These are phyloP conservation scores for Nomia melanderi DNA, from an alignment of 1,140 invertebrate genomes.

Conservation along the genomic window DNA sequence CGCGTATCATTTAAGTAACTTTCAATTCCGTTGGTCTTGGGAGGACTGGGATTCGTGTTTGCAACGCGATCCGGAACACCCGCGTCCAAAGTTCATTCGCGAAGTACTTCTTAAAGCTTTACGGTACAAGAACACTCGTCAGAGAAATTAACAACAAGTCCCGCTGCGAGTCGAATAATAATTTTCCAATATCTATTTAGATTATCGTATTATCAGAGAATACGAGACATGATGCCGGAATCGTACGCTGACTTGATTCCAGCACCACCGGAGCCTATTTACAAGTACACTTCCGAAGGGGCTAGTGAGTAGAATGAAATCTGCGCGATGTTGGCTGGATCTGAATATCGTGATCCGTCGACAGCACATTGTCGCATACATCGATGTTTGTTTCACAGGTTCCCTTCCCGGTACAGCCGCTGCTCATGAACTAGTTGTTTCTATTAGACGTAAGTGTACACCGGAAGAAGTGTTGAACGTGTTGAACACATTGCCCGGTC, in stretches of 20 bases:
- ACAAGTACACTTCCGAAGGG: constrained; percentile 91
- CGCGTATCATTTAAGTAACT: constrained; percentile 99
- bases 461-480: constrained; percentile 95
- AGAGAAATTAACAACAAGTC: too few relatives aligned
- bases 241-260: constrained; percentile 93
- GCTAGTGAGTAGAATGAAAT: constrained; percentile 84
- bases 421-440: constrained; percentile 91
- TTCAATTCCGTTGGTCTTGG: constrained; percentile 99
- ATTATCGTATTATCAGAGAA: constrained; percentile 96
- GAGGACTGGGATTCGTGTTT: constrained; percentile 95
- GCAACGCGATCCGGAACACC: constrained; percentile 93
- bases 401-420: constrained; percentile 90
- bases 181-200: constrained; percentile 80
- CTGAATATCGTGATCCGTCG: neutral
- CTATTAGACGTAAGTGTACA: constrained; percentile 93
- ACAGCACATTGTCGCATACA: neutral
- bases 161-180: constrained; percentile 17
- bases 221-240: constrained; percentile 95
- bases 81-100: constrained; percentile 96
- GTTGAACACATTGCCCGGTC: constrained; percentile 92
- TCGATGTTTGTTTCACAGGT: constrained; percentile 81
- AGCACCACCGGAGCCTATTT: constrained; percentile 87
- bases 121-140: constrained; percentile 81
- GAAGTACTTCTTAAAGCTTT: constrained; percentile 96
- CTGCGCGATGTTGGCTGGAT: too few relatives aligned